Base-by-base conservation (phyloP, 2,797 vertebrate species). In the Melanotaenia parkinsoni region DNA sequence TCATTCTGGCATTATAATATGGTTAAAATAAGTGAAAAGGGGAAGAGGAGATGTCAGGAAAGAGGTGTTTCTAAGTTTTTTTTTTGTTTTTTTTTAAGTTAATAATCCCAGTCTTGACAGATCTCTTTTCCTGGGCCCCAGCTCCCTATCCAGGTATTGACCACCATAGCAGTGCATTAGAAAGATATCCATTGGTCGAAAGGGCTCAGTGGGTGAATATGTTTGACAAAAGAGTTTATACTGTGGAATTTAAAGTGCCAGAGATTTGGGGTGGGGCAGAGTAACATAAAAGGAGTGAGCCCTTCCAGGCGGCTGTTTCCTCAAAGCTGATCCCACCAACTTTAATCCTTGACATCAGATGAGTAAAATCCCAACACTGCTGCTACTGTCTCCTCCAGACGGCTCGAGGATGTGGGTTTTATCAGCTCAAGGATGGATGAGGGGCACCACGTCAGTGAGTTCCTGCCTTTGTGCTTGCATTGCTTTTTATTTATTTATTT, bases 281-380 rank as follows among this genome's bases (percentile, higher is more conserved):
- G 80, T 22, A 58, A 84, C 79, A 81, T 78, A 86, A 87, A 86
- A 87, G 76, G 84, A 92, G 80, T 84, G 66, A 88, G 73, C 76
- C 77, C 85, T 81, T 85, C 45, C 65, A 85, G 89, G 86, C 79
- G 70, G 72, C 87, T 85, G 80, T 89, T 90, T 93, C 84, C 75
- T 78, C 76, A 16, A 85, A 87, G 86, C 86, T 88, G 90, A 94
- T 90, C 83, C 87, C 84, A 71, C 85, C 22, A 74, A 91, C 82
- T 91, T 88, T 93, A 93, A 94, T 94, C 93, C 92, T 84, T 86
- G 62, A 85, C 85, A 90, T 93, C 90, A 91, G 79, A 80, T 88
- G 88, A 88, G 87, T 74, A 87, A 92, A 92, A 92, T 92, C 88
- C 87, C 80, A 85, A 60, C 3, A 80, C 82, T 85, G 82, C 81